These are phyloP conservation scores for Campylomormyrus tamandua DNA, from an alignment of 2,113 vertebrate species.

Conservation along the genomic window DNA sequence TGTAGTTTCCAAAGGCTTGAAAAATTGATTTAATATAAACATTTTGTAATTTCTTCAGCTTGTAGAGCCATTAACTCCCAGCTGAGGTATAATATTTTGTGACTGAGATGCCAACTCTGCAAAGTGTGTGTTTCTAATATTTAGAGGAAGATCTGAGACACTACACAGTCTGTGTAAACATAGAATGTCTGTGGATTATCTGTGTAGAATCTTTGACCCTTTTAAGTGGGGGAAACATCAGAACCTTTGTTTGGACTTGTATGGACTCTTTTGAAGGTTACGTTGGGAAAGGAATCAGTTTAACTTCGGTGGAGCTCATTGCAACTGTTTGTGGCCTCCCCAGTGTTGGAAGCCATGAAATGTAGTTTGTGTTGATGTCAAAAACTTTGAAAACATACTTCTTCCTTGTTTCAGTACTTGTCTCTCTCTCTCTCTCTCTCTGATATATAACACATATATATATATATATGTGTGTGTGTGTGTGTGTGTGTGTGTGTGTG, in stretches of 20 bases:
- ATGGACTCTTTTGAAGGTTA: constrained; percentile 22
- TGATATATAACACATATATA: too few species aligned
- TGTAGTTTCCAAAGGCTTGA: background rate
- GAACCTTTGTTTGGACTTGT: constrained; percentile 30
- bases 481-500: too few species aligned
- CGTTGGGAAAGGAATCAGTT: constrained; percentile 31
- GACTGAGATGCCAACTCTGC: background rate
- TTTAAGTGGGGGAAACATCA: constrained; percentile 4
- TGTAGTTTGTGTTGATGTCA: constrained; percentile 25
- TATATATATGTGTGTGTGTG: too few species aligned
- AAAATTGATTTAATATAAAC: background rate
- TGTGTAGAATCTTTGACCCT: background rate
- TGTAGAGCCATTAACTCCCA: background rate
- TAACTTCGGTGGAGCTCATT: constrained; percentile 21
- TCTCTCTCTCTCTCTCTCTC: background rate
- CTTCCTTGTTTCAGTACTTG: background rate
- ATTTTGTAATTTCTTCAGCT: background rate
- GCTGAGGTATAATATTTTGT: background rate
- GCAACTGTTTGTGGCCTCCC: constrained; percentile 19
- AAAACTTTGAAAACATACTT: background rate
- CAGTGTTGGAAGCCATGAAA: constrained; percentile 24
- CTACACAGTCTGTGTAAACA: background rate
- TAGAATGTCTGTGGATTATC: background rate
- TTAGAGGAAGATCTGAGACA: background rate
- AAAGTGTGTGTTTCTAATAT: background rate